phyloP scores from a whole-genome alignment of 2,888 invertebrate genomes.

The Chrysopilus asiliformis region DNA sequence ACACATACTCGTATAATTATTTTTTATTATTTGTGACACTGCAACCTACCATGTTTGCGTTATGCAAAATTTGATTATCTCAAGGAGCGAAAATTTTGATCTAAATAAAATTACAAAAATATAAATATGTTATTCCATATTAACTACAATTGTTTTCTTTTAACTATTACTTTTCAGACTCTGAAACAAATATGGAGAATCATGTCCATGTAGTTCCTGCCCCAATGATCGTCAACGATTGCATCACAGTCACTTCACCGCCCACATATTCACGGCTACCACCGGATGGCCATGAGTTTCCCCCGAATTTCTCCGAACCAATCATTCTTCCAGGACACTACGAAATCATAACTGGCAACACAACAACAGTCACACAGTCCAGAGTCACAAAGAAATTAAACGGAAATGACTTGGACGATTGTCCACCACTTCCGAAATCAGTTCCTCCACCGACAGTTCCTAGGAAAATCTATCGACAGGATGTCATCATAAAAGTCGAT shows the following conservation, averaged over 20 bases:
- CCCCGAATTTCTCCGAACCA: slow-evolving; percentile 35
- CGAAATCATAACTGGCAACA: slow-evolving; percentile 20
- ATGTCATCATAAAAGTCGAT: slow-evolving; percentile 32
- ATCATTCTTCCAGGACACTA: slow-evolving; percentile 27
- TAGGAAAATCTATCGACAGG: slow-evolving; percentile 33
- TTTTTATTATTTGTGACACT: too few relatives aligned
- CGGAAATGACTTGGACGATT: slow-evolving; percentile 13
- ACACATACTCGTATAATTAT: too few relatives aligned
- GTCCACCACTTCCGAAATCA: slow-evolving; percentile 34
- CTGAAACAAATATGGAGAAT: slow-evolving; percentile 20
- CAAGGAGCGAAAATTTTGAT: too few relatives aligned
- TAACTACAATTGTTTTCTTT: too few relatives aligned
- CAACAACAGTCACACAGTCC: slow-evolving; percentile 15
- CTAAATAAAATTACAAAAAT: too few relatives aligned
- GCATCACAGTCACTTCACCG: slow-evolving; percentile 29
- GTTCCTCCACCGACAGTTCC: slow-evolving; percentile 31
- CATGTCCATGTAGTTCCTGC: slow-evolving; percentile 21
- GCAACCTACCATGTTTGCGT: too few relatives aligned
- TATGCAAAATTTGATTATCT: too few relatives aligned
- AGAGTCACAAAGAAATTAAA: neutral
- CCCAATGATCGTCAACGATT: slow-evolving; percentile 32
- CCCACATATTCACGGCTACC: slow-evolving; percentile 36
- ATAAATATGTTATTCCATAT: too few relatives aligned
- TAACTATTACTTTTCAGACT: too few relatives aligned
- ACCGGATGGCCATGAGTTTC: slow-evolving; percentile 37